phyloP scores from a whole-genome alignment of 2,113 vertebrate genomes.

The Steatornis caripensis region DNA sequence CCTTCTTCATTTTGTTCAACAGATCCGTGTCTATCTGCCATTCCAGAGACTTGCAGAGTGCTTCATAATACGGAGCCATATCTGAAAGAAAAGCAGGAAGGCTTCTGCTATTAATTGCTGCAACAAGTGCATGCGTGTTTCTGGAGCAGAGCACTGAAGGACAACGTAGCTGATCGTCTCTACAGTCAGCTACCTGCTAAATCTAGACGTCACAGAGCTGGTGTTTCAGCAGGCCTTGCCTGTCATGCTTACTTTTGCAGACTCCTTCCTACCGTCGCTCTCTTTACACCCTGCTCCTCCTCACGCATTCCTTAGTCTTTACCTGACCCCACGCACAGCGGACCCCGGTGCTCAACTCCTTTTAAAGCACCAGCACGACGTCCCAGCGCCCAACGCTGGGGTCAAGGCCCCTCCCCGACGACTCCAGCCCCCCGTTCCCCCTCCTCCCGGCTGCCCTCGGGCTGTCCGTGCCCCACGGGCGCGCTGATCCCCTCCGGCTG shows the following conservation, averaged over 20 bases:
- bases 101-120: not conserved
- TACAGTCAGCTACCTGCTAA: not conserved
- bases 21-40: conserved; percentile 88
- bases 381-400: rapidly evolving
- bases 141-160: not conserved
- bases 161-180: rapidly evolving
- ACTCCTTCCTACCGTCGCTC: not conserved
- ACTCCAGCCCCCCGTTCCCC: no score
- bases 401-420: not conserved
- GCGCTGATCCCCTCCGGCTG: rapidly evolving
- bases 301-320: not conserved
- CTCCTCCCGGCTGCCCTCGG: not conserved
- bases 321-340: rapidly evolving
- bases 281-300: not conserved
- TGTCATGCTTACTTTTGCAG: not conserved
- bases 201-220: not conserved
- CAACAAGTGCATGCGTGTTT: rapidly evolving
- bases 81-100: conserved; percentile 66
- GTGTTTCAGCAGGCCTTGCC: not conserved
- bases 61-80: conserved; percentile 94
- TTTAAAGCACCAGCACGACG: rapidly evolving
- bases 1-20: conserved; percentile 92
- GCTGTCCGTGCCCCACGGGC: rapidly evolving
- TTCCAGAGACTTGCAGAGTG: conserved; percentile 91
- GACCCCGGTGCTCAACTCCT: rapidly evolving